These are phyloP conservation scores for Triops cancriformis DNA, from an alignment of 1,140 invertebrate genomes.

Conservation along the genomic window DNA sequence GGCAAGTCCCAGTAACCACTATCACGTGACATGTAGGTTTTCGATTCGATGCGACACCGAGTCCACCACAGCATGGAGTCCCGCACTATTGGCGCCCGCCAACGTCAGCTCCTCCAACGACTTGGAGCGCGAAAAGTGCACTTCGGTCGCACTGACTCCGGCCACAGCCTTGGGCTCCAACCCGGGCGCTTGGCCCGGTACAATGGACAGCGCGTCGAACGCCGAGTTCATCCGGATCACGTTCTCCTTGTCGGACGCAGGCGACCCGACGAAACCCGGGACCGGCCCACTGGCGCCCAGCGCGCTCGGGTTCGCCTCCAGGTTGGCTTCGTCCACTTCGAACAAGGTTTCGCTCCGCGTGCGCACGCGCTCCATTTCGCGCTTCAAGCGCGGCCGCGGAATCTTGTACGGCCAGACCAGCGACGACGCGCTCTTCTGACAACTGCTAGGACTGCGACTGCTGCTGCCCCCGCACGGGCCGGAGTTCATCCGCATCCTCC, in stretches of 20 bases:
- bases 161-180: neutral
- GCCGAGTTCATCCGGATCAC: neutral
- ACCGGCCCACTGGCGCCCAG: neutral
- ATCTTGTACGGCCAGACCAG: conserved; percentile 24
- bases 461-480: conserved; percentile 19
- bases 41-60: conserved; percentile 25
- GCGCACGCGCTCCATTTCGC: conserved; percentile 2
- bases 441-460: neutral
- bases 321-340: conserved; percentile 5
- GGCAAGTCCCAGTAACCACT: neutral
- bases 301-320: conserved; percentile 7
- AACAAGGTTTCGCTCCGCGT: conserved; percentile 22
- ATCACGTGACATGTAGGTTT: conserved; percentile 26
- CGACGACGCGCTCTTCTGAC: neutral
- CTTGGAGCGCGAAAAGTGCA: conserved; percentile 21
- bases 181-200: neutral
- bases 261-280: neutral
- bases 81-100: conserved; percentile 14
- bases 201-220: neutral
- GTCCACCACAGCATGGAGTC: conserved; percentile 16
- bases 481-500: conserved; percentile 23
- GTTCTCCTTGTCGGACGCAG: neutral
- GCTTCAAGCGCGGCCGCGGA: conserved; percentile 15
- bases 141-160: neutral
- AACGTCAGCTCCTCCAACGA: conserved; percentile 21